Percentiles rank a stretch among this genome's conserved stretches.
Conservation (phyloP, 1,140 invertebrate species). For the Lasioglossum albipes region DNA sequence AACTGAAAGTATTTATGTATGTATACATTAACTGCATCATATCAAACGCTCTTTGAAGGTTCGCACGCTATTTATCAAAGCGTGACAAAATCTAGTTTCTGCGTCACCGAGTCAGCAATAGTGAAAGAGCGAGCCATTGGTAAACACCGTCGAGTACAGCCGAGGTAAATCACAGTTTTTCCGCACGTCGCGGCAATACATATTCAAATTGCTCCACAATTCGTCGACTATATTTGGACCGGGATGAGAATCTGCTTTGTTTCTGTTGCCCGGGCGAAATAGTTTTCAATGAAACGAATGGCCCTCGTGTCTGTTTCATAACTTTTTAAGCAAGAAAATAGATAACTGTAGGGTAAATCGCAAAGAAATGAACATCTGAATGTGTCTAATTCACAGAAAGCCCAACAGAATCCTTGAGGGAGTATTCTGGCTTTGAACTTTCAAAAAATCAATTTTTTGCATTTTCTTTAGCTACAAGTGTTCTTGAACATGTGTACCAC, state of each 20-base stretch:
- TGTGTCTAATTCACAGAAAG: too few relatives aligned
- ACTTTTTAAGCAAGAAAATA: not conserved
- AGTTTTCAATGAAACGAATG: not conserved
- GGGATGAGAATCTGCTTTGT: not conserved
- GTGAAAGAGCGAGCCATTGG: not conserved
- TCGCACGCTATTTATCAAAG: not conserved
- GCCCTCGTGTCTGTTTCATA: not conserved
- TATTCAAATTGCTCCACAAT: not conserved
- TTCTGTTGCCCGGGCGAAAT: not conserved
- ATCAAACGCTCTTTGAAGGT: not conserved
- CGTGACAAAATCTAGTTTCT: not conserved
- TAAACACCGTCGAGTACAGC: not conserved
- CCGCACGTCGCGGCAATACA: not conserved
- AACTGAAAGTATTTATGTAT: not conserved
- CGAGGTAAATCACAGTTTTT: slow-evolving; percentile 9
- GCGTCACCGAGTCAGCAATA: not conserved
- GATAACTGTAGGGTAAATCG: not conserved
- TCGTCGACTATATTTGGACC: not conserved
- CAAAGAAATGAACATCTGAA: not conserved
- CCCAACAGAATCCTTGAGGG: too few relatives aligned
- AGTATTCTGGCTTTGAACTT: too few relatives aligned
- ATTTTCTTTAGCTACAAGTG: too few relatives aligned
- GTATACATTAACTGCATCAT: not conserved
- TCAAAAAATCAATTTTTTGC: too few relatives aligned
- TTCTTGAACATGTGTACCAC: too few relatives aligned